These are phyloP conservation scores for Ophion ellenae DNA, from an alignment of 2,888 invertebrate species.

Conservation along the genomic window DNA sequence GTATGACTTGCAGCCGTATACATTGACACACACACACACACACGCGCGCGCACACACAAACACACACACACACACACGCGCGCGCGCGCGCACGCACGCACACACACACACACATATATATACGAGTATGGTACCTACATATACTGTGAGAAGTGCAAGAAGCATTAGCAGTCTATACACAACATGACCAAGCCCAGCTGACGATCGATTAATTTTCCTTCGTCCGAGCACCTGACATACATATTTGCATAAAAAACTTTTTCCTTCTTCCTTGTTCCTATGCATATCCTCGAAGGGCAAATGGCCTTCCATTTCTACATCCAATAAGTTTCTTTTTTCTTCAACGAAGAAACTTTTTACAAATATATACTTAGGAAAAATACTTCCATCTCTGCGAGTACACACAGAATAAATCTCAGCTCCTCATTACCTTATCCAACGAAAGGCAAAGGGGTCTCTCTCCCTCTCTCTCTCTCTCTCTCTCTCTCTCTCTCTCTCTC, in stretches of 20 bases:
- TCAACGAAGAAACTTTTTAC: no score
- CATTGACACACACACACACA: neutral
- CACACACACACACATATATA: no score
- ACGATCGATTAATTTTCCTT: constrained; percentile 56
- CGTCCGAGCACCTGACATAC: constrained; percentile 29
- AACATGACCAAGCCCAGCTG: constrained; percentile 17
- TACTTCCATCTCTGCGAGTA: no score
- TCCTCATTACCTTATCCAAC: no score
- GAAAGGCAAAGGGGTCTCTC: no score
- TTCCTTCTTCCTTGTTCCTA: neutral
- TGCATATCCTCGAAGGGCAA: constrained; percentile 12
- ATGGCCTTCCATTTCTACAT: neutral
- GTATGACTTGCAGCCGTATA: neutral
- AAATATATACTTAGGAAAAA: no score
- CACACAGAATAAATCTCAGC: no score
- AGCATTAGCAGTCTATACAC: constrained; percentile 22
- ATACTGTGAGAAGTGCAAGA: constrained; percentile 12
- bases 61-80: no score
- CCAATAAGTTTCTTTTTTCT: neutral
- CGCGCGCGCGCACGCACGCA: no score
- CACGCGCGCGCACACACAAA: neutral
- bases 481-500: no score
- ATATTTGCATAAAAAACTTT: constrained; percentile 31
- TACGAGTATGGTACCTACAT: neutral
- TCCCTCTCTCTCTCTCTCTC: no score